Percentiles rank a stretch among this genome's conserved stretches.
Evolutionary conservation across 2,113 vertebrate species (phyloP).

Genomic region (Cygnus atratus): DNA sequence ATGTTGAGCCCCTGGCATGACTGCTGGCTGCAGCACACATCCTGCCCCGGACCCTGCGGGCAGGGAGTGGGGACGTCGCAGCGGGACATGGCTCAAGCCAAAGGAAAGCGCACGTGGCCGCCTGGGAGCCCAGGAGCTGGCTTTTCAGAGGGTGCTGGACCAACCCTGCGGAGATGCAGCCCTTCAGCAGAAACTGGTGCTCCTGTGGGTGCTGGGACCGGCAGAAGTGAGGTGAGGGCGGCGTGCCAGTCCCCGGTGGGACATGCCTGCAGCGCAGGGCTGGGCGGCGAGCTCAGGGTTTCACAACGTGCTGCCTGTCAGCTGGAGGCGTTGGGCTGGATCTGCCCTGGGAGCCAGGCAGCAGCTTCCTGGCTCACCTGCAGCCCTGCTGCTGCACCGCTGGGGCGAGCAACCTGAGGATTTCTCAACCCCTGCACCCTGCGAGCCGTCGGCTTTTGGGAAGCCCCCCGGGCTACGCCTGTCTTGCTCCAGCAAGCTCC

Average conservation of each 20-base stretch:
- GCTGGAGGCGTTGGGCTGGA: not conserved
- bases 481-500: not conserved
- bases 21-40: not conserved
- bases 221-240: not conserved
- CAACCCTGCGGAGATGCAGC: not conserved
- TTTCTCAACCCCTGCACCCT: not conserved
- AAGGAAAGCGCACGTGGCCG: rapidly evolving
- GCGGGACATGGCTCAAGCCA: rapidly evolving
- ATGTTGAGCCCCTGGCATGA: not conserved
- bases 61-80: too few relatives aligned
- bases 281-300: not conserved
- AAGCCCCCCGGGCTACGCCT: rapidly evolving
- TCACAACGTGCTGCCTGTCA: not conserved
- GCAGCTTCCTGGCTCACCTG: not conserved
- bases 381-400: not conserved
- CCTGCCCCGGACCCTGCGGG: not conserved
- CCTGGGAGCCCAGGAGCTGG: not conserved
- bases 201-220: rapidly evolving
- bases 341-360: rapidly evolving
- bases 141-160: not conserved
- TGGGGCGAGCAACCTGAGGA: rapidly evolving
- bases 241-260: rapidly evolving
- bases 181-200: not conserved
- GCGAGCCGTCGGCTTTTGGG: rapidly evolving
- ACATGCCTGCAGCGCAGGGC: not conserved